Base-by-base conservation (phyloP, 2,797 vertebrate species). In the Acrossocheilus wenchowensis region DNA sequence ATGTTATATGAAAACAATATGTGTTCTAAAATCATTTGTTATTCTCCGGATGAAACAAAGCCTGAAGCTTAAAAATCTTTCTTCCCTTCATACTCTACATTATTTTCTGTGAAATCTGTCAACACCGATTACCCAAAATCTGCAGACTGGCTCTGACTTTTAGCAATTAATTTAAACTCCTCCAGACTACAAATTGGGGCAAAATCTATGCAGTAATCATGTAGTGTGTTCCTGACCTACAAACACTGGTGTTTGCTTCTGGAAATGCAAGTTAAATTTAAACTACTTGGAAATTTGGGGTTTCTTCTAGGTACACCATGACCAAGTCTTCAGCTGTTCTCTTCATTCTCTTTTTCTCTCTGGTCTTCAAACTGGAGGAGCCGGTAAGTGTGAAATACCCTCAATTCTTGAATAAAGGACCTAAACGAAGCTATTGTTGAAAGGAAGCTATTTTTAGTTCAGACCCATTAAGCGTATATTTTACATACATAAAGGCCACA, bases 311-410 rank as follows among this genome's bases (percentile, higher is more conserved):
- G 92, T 99, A 99, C 94, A 98, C 97, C 0, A 99, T 99, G 98
- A 99, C 98, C 91, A 99, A 99, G 92, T 98, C 97, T 23, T 97
- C 98, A 2, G 97, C 98, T 0, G 95, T 99, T 84, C 96, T 99
- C 85, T 99, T 99, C 89, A 98, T 99, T 92, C 93, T 99, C 50
- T 95, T 99, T 85, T 99, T 99, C 94, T 98, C 97, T 0, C 93
- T 99, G 73, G 43, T 98, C 85, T 98, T 99, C 93, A 98, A 97
- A 93, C 94, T 99, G 54, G 98, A 99, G 90, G 96, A 98, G 91
- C 94, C 94, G 34, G 95, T 96, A 87, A 94, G 96, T 81, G 69
- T 79, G 72, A 23, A 7, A 7, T 39, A 77, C 5, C 39, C 12
- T 60, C 23, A 48, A 6, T 14, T 17, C 9, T 26, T 64, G 15